phyloP scores from a whole-genome alignment of 1,140 invertebrate species.

The Amyelois transitella region DNA sequence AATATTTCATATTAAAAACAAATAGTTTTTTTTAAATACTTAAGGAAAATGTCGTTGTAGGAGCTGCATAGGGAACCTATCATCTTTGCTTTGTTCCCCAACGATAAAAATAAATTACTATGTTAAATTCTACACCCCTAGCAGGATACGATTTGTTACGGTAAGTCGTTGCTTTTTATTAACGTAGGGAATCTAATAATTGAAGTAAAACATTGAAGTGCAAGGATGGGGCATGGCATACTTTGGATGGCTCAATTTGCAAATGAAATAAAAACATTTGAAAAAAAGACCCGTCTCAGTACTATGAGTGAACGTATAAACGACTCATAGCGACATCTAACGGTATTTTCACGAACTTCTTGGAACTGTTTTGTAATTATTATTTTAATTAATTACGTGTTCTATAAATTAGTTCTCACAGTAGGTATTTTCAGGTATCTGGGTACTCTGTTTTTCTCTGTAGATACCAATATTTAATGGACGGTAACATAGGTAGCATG shows the following conservation, averaged over 20 bases:
- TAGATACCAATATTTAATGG: too few species aligned
- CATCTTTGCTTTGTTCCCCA: slow-evolving; percentile 21
- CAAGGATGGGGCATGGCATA: not conserved
- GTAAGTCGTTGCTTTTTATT: slow-evolving; percentile 51
- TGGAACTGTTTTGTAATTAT: not conserved
- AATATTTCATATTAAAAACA: too few species aligned
- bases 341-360: not conserved
- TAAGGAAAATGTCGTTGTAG: too few species aligned
- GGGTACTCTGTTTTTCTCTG: too few species aligned
- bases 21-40: too few species aligned
- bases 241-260: not conserved
- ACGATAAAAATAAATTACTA: slow-evolving; percentile 64
- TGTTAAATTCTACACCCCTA: slow-evolving; percentile 63
- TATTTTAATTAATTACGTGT: too few species aligned
- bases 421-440: too few species aligned
- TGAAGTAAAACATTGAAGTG: slow-evolving; percentile 11
- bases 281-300: too few species aligned
- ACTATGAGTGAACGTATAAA: not conserved
- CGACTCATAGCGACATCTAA: not conserved
- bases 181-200: slow-evolving; percentile 23
- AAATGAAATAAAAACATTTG: not conserved
- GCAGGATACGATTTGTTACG: slow-evolving; percentile 52
- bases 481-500: too few species aligned
- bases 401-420: too few species aligned
- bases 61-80: not conserved